Conservation (phyloP, 2,888 invertebrate species). For the Nebria salina region DNA sequence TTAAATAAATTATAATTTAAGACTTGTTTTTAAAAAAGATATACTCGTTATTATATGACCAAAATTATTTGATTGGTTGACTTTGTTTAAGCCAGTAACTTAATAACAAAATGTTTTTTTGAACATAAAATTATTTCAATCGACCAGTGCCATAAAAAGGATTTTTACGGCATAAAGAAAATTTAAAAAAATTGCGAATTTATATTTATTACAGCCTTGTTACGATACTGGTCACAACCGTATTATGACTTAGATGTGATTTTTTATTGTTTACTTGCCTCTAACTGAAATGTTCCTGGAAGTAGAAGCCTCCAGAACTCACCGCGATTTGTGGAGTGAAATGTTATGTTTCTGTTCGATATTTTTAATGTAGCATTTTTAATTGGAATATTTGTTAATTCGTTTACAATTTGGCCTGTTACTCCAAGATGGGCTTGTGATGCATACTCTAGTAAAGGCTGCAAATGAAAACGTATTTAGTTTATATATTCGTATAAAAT, state of each 20-base stretch:
- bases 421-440: slow-evolving; percentile 69
- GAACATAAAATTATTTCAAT: no score
- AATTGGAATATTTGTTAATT: slow-evolving; percentile 62
- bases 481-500: not conserved
- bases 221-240: no score
- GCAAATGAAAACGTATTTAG: slow-evolving; percentile 9
- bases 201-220: no score
- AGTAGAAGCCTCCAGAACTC: slow-evolving; percentile 74
- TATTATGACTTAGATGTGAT: not conserved
- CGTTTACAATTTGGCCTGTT: slow-evolving; percentile 67
- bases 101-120: no score
- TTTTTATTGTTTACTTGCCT: slow-evolving; percentile 57
- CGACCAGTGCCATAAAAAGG: no score
- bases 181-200: no score
- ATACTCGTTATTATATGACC: no score
- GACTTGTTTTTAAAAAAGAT: no score
- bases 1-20: slow-evolving; percentile 24
- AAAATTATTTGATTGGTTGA: no score
- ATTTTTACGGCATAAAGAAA: no score
- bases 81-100: no score
- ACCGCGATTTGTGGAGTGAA: slow-evolving; percentile 67
- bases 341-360: slow-evolving; percentile 67
- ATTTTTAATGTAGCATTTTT: slow-evolving; percentile 65
- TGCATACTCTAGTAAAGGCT: slow-evolving; percentile 67
- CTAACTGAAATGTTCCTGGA: slow-evolving; percentile 69